A percentile compares a stretch with the other conserved stretches of the same genome.
Evolutionary conservation across 2,113 vertebrate species (phyloP).

Genomic region (Tonatia bakeri): DNA sequence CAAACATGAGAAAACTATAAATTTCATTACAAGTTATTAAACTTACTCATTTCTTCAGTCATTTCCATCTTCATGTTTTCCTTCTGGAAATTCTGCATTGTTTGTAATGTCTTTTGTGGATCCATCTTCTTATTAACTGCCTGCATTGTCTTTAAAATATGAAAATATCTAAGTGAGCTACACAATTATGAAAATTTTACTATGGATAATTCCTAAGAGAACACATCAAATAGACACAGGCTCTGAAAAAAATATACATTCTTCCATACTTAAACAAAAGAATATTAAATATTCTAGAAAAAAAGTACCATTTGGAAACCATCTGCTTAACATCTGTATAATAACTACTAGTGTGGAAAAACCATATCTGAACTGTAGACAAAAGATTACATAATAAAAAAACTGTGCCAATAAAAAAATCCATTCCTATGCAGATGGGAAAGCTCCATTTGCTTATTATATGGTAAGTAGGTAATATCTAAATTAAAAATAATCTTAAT

Average conservation of each 20-base stretch:
- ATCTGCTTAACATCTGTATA: constrained; percentile 23
- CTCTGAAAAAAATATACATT: neutral
- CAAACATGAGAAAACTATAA: neutral
- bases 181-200: neutral
- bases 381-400: constrained; percentile 31
- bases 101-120: constrained; percentile 96
- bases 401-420: constrained; percentile 4
- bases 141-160: constrained; percentile 91
- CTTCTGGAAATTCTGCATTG: constrained; percentile 99
- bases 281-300: constrained; percentile 9
- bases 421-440: neutral
- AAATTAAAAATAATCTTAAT: neutral
- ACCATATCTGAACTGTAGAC: neutral
- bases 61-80: constrained; percentile 99
- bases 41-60: constrained; percentile 98
- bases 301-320: constrained; percentile 31
- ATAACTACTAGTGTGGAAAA: neutral
- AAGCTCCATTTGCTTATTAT: neutral
- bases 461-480: neutral
- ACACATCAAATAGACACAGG: neutral
- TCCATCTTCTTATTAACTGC: constrained; percentile 99
- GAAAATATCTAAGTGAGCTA: constrained; percentile 2
- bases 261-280: neutral
- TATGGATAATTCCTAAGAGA: neutral
- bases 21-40: neutral